Percentiles rank a stretch among this genome's conserved stretches.
Conservation (phyloP, 2,797 vertebrate species). For the Steatocranus sp. region DNA sequence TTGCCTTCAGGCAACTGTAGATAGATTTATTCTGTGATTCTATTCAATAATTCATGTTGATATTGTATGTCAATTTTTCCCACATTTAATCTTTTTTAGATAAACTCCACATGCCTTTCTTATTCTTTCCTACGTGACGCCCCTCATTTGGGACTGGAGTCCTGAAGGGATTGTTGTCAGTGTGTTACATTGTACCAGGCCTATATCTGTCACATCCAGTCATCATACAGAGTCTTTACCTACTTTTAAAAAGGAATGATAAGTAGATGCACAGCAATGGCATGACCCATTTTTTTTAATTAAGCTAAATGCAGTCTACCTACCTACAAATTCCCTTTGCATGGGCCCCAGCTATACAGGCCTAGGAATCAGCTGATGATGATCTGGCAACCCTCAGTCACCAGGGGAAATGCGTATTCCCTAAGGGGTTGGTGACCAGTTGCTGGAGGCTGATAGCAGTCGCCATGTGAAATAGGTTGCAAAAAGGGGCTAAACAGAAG, state of each 20-base stretch:
- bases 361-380: rapidly evolving
- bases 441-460: background rate
- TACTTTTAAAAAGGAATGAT: slow-evolving; percentile 8
- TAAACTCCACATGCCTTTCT: background rate
- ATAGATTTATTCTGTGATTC: slow-evolving; percentile 21
- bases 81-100: slow-evolving; percentile 5
- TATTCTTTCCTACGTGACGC: slow-evolving; percentile 4
- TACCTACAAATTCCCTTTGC: background rate
- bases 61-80: slow-evolving; percentile 22
- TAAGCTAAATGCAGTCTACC: background rate
- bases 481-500: background rate
- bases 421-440: background rate
- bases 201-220: slow-evolving; percentile 44
- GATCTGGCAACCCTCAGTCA: background rate
- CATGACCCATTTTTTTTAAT: background rate
- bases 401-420: background rate
- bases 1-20: background rate
- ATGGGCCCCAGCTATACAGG: background rate
- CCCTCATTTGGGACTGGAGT: slow-evolving; percentile 35
- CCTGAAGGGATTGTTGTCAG: slow-evolving; percentile 33
- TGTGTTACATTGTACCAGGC: slow-evolving; percentile 31
- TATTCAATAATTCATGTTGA: slow-evolving; percentile 42
- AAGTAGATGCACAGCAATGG: background rate
- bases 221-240: slow-evolving; percentile 5
- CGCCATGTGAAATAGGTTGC: background rate